Percentiles rank a stretch among this genome's conserved stretches.
These are phyloP conservation scores for Ennomos fuscantarius DNA, from an alignment of 2,888 invertebrate genomes.

Conservation along the genomic window DNA sequence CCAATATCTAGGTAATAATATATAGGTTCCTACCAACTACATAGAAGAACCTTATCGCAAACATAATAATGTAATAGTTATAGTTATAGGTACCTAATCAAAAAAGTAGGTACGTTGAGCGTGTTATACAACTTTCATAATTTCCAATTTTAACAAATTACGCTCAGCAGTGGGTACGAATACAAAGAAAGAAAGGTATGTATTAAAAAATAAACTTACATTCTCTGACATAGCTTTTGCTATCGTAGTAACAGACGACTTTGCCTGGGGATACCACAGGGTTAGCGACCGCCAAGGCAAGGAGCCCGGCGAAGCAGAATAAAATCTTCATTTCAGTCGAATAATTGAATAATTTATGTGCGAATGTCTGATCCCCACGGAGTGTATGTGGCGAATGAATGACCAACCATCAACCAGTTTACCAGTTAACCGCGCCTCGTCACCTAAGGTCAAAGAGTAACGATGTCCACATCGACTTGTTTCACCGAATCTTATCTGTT, in stretches of 20 bases:
- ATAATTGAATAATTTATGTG: slow-evolving; percentile 24
- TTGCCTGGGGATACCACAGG: slow-evolving; percentile 79
- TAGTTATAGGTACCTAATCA: no score
- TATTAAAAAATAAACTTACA: slow-evolving; percentile 79
- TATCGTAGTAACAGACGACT: slow-evolving; percentile 90
- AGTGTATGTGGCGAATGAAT: slow-evolving; percentile 70
- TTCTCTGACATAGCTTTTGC: slow-evolving; percentile 87
- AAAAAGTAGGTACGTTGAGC: no score
- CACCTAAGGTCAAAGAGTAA: slow-evolving; percentile 64
- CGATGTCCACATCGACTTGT: slow-evolving; percentile 52
- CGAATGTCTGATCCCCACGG: slow-evolving; percentile 65
- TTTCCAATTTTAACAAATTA: slow-evolving; percentile 27
- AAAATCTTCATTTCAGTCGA: slow-evolving; percentile 60
- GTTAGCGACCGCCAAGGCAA: slow-evolving; percentile 65
- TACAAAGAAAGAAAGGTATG: no score
- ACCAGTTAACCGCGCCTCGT: slow-evolving; percentile 44
- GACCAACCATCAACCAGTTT: slow-evolving; percentile 40
- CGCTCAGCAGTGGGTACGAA: slow-evolving; percentile 57
- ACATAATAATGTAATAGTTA: no score
- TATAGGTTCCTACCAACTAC: no score
- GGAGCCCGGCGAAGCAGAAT: slow-evolving; percentile 58
- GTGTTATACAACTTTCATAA: no score
- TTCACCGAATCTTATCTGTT: slow-evolving; percentile 58
- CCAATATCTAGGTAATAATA: no score
- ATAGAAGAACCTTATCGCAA: no score